These are phyloP conservation scores for Xiphophorus hellerii DNA, from an alignment of 2,113 vertebrate species.

Conservation along the genomic window DNA sequence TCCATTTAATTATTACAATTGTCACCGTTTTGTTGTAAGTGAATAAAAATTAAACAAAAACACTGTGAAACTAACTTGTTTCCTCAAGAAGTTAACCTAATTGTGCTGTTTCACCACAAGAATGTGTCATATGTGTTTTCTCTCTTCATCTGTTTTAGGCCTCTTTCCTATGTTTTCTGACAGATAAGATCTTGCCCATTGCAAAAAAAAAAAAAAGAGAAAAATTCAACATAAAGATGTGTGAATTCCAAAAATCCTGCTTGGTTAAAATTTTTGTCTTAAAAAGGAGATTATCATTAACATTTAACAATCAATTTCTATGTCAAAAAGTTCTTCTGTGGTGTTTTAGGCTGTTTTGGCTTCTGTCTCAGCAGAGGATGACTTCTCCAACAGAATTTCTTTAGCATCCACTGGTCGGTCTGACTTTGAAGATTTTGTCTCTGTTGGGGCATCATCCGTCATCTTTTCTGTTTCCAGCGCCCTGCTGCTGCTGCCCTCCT, in stretches of 20 bases:
- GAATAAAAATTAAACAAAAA: not conserved
- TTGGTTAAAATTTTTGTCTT: not conserved
- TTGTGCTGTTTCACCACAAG: constrained; percentile 50
- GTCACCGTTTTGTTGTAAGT: not conserved
- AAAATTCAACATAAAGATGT: not conserved
- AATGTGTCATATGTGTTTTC: constrained; percentile 47
- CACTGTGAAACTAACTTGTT: not conserved
- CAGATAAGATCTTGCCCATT: not conserved
- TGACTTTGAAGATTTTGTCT: constrained; percentile 19
- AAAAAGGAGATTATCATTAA: constrained; percentile 8
- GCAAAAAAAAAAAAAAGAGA: constrained; percentile 1
- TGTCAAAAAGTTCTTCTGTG: not conserved
- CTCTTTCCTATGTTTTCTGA: not conserved
- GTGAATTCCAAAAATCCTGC: not conserved
- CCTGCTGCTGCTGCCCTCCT: not conserved
- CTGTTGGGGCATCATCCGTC: not conserved
- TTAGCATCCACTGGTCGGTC: constrained; percentile 9
- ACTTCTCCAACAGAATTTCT: constrained; percentile 8
- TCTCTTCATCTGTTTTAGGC: constrained; percentile 7
- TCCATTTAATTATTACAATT: not conserved
- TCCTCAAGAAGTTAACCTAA: constrained; percentile 12
- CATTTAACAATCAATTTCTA: not conserved
- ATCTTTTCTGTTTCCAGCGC: not conserved
- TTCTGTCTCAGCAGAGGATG: not conserved
- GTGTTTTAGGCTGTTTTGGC: constrained; percentile 12